Evolutionary conservation across 2,888 invertebrate species (phyloP), one percentile per base, ranked within the genome.

Genomic region (Autographa pulchrina): DNA sequence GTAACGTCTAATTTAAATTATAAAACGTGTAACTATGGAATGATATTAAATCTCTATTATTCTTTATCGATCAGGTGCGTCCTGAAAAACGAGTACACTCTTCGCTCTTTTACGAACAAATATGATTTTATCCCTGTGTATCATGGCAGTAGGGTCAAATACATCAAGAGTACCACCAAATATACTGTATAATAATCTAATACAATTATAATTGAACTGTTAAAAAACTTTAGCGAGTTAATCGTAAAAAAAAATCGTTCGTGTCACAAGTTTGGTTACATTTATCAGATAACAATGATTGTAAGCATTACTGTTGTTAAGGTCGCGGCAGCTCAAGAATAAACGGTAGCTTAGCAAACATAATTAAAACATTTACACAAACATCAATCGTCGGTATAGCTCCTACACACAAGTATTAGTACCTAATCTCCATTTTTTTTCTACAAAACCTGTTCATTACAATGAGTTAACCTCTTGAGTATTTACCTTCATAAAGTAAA

Each of bases 401-500:
- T 60, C 38, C 38, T 61, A 61, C 38, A 38, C n/a, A 38, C 20
- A 43, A 25, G 16, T 38, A 25, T 54, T 8, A 62, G 31, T 74
- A n/a, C n/a, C n/a, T n/a, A 14, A 72, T 65, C 52, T 62, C n/a
- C n/a, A 38, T 38, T 54, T 62, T 76, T 38, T 62, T 60, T 18
- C 5, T 56, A 48, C 13, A 58, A n/a, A 16, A n/a, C 61, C 52
- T 58, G 32, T 31, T n/a, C 32, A 9, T 62, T n/a, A 65, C 18
- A 70, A 66, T 48, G 58, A 67, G 38, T 71, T 71, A 59, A 72
- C 65, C 54, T 71, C 35, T 48, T 18, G 63, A 65, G 63, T 56
- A 60, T 72, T 83, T 80, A 65, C 68, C 67, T 71, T 38, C 41
- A 9, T 80, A 72, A 56, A 20, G 52, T 67, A 77, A 70, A 81